A percentile compares a stretch with the other conserved stretches of the same genome.
Evolutionary conservation across 2,113 vertebrate genomes (phyloP).

Genomic region (Cyanoderma ruficeps): DNA sequence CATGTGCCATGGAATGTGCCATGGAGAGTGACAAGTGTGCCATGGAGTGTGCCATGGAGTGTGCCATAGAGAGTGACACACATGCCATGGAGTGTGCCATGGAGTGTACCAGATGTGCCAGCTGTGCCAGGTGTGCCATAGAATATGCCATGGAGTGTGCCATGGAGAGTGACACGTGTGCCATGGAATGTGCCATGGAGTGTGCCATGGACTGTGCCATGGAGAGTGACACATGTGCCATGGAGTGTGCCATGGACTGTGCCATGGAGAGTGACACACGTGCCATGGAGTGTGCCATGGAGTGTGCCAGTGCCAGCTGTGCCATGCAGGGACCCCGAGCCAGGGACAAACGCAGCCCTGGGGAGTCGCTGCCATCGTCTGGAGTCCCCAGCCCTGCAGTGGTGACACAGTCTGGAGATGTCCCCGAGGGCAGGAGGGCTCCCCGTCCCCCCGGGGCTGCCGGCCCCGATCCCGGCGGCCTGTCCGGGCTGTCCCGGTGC

Average conservation of each 20-base stretch:
- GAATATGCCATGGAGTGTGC: no score
- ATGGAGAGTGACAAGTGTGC: no score
- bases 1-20: no score
- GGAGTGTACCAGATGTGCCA: not conserved
- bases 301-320: not conserved
- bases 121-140: no score
- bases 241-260: fast-evolving
- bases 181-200: no score
- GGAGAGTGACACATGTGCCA: no score
- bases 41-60: not conserved
- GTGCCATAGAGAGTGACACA: no score
- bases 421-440: not conserved
- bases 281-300: not conserved
- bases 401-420: not conserved
- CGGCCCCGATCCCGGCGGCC: not conserved
- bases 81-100: not conserved
- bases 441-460: not conserved
- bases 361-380: fast-evolving
- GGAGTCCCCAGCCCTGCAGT: not conserved
- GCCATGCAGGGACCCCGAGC: no score
- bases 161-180: no score
- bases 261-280: no score
- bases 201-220: no score
- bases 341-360: not conserved
- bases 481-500: no score